Percentiles rank a stretch among this genome's conserved stretches.
Conservation (phyloP, 2,113 vertebrate species). For the Gasterosteus aculeatus region DNA sequence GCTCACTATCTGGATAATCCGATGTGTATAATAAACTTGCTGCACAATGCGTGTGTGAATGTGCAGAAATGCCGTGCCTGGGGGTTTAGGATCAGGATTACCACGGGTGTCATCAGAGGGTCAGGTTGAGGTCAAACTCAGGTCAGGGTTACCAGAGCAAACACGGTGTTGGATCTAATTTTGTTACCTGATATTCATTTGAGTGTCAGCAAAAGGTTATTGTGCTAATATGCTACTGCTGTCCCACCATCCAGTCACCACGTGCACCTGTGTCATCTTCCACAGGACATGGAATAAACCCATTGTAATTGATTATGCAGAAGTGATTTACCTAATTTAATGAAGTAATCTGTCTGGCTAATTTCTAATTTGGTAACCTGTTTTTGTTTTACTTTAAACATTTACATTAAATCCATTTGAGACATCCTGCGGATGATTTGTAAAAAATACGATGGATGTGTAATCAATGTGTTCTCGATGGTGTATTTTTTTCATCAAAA, state of each 20-base stretch:
- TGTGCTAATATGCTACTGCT: conserved; percentile 28
- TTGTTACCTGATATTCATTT: conserved; percentile 49
- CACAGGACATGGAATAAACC: not conserved
- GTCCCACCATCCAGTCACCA: conserved; percentile 19
- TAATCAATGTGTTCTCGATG: not conserved
- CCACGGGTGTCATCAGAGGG: conserved; percentile 11
- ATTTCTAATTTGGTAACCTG: not conserved
- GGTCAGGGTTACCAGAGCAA: conserved; percentile 28
- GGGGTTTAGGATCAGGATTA: conserved; percentile 30
- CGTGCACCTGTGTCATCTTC: conserved; percentile 30
- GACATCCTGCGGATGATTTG: not conserved
- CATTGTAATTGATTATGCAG: not conserved
- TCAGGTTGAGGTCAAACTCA: conserved; percentile 30
- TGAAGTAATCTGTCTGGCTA: not conserved
- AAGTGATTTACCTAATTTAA: not conserved
- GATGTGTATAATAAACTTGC: not conserved
- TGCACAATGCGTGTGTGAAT: not conserved
- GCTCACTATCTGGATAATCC: not conserved
- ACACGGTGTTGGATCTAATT: conserved; percentile 27
- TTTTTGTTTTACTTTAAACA: not conserved
- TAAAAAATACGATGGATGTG: no score
- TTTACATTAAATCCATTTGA: not conserved
- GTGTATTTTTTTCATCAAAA: not conserved
- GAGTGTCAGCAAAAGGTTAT: conserved; percentile 41
- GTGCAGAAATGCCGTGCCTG: not conserved